Evolutionary conservation across 2,888 invertebrate species (phyloP).

Genomic region (Seira musarum): DNA sequence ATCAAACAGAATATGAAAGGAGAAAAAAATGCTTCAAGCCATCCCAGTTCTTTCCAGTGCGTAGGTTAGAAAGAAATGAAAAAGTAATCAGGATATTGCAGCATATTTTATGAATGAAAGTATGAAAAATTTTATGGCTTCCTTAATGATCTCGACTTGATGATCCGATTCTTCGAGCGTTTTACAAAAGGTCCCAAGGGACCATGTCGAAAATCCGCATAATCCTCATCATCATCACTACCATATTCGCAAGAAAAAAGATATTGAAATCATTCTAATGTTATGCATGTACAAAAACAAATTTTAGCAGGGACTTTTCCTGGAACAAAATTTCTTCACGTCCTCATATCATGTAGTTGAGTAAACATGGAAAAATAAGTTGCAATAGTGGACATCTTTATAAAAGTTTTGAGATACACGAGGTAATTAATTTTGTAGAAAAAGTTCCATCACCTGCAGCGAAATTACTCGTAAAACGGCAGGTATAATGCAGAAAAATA

Average conservation of each 20-base stretch:
- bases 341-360: too few species aligned
- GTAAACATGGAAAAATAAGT: too few species aligned
- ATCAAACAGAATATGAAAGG: too few species aligned
- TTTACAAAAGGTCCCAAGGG: slow-evolving; percentile 2
- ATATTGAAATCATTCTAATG: too few species aligned
- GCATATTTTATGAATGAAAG: slow-evolving; percentile 24
- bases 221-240: neutral
- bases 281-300: neutral
- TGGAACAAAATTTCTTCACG: too few species aligned
- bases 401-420: neutral
- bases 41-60: too few species aligned
- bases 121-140: slow-evolving; percentile 60
- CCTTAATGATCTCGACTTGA: slow-evolving; percentile 57
- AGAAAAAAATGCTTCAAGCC: too few species aligned
- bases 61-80: neutral
- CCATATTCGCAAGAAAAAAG: neutral
- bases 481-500: neutral
- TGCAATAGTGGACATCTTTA: too few species aligned
- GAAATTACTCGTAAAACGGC: slow-evolving; percentile 9
- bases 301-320: neutral
- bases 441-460: neutral
- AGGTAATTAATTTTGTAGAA: neutral
- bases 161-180: slow-evolving; percentile 37
- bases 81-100: slow-evolving; percentile 12
- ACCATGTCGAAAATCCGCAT: neutral